Percentiles rank a stretch among this genome's conserved stretches.
phyloP scores from a whole-genome alignment of 2,113 vertebrate species.

The Rhinopithecus roxellana region DNA sequence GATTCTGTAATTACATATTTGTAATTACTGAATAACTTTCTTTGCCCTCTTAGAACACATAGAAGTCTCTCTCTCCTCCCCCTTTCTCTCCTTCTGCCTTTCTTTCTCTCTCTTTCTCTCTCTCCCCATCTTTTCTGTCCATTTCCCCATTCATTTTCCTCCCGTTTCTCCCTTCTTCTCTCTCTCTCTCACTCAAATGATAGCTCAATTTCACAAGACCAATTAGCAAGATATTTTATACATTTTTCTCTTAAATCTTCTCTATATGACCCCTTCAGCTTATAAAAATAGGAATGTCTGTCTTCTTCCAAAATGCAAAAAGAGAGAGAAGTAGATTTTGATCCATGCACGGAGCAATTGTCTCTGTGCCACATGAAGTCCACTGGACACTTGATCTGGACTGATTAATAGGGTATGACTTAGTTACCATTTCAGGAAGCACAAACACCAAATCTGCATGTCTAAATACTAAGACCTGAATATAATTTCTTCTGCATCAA shows the following conservation, averaged over 20 bases:
- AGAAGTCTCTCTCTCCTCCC: no score
- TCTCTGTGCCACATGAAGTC: accelerated
- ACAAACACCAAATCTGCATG: background rate
- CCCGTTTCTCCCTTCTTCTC: no score
- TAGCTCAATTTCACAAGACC: background rate
- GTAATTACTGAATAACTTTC: background rate
- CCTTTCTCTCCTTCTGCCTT: background rate
- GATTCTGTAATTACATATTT: background rate
- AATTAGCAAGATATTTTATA: accelerated
- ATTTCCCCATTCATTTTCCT: no score
- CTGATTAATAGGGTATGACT: background rate
- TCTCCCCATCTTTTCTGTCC: no score
- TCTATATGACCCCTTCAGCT: accelerated
- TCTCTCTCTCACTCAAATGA: background rate
- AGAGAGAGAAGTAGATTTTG: background rate
- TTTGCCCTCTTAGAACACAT: background rate
- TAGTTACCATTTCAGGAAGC: background rate
- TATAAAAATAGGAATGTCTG: accelerated
- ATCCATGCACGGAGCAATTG: accelerated
- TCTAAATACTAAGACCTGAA: background rate
- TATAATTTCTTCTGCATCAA: background rate
- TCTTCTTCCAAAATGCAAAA: background rate
- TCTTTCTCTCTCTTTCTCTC: no score
- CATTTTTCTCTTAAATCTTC: no score
- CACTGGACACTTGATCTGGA: background rate